These are phyloP conservation scores for Melolontha melolontha DNA, from an alignment of 2,888 invertebrate species.

Conservation along the genomic window DNA sequence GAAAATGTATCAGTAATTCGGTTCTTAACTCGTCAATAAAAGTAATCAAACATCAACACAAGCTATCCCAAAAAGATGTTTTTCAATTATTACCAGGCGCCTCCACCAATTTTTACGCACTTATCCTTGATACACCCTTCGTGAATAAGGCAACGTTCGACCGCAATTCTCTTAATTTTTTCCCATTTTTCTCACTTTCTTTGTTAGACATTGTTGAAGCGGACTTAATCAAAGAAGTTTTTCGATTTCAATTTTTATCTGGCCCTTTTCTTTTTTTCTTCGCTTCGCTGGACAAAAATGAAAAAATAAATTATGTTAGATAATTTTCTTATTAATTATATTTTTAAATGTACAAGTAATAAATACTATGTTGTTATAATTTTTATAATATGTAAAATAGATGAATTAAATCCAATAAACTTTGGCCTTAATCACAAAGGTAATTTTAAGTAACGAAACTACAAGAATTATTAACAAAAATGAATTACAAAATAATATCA, in stretches of 20 bases:
- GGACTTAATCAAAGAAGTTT: constrained; percentile 30
- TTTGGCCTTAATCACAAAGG: no score
- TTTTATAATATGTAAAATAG: no score
- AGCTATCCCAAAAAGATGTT: constrained; percentile 11
- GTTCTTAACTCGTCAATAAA: constrained; percentile 9
- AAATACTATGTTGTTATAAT: no score
- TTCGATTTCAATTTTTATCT: constrained; percentile 31
- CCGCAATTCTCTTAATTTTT: constrained; percentile 27
- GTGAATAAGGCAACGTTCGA: constrained; percentile 18
- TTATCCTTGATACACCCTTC: constrained; percentile 13
- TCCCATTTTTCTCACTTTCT: constrained; percentile 20
- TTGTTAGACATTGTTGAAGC: constrained; percentile 18
- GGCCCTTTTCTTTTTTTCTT: background rate
- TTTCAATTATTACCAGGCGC: constrained; percentile 27
- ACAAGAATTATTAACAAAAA: no score
- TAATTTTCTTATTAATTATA: constrained; percentile 3
- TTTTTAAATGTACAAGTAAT: no score
- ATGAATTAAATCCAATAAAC: no score
- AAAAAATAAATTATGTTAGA: constrained; percentile 15
- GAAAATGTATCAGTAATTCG: no score
- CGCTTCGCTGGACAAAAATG: background rate
- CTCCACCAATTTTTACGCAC: constrained; percentile 10
- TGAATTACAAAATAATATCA: no score
- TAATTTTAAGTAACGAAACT: no score
- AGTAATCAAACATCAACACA: constrained; percentile 8